Conservation (phyloP, 2,113 vertebrate genomes). For the Stercorarius parasiticus region DNA sequence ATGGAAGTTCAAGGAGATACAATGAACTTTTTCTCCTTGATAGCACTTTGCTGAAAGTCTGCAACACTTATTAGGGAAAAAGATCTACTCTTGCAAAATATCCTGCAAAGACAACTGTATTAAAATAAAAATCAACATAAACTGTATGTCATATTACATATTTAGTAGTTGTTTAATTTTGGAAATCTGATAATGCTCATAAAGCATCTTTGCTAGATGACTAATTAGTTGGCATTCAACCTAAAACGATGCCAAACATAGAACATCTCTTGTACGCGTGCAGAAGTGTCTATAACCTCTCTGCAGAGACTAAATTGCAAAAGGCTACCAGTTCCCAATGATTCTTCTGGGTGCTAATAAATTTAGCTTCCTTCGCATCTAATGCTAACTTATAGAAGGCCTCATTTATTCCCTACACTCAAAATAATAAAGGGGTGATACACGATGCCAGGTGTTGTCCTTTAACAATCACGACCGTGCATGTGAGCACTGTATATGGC, state of each 20-base stretch:
- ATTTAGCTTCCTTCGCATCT: background rate
- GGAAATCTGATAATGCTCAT: constrained; percentile 59
- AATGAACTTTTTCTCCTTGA: constrained; percentile 9
- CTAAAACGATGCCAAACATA: constrained; percentile 57
- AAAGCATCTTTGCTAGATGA: constrained; percentile 61
- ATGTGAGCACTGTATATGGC: background rate
- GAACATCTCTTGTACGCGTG: constrained; percentile 40
- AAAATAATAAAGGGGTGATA: background rate
- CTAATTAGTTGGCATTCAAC: constrained; percentile 67
- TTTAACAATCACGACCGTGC: background rate
- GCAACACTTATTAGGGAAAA: background rate
- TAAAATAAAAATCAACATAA: constrained; percentile 36
- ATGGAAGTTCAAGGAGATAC: background rate
- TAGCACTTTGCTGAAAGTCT: background rate
- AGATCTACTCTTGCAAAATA: constrained; percentile 34
- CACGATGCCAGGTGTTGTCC: background rate
- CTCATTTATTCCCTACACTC: background rate
- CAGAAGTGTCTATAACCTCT: constrained; percentile 48
- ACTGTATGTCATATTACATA: background rate
- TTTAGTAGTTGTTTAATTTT: constrained; percentile 56
- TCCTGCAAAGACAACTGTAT: constrained; percentile 11
- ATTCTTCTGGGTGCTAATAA: background rate
- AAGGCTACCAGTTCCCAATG: background rate
- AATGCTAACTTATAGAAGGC: background rate
- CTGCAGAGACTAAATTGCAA: background rate